Conservation (phyloP, 92 coral and sea anemone genomes). For the Parazoanthus atlanticus region DNA sequence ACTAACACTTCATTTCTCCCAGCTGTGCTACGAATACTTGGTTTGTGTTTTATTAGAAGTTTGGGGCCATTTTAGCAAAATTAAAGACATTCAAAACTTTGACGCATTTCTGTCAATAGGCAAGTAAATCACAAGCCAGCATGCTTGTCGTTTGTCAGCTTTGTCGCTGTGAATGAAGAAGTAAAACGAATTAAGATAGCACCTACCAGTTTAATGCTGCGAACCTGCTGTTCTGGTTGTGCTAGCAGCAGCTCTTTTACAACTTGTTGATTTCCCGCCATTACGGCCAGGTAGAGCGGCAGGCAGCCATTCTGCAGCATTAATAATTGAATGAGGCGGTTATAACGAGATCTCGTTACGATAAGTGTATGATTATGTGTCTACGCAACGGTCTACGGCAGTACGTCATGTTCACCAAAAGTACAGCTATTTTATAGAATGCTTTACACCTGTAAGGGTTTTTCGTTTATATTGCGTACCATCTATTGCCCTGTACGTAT, state of each 20-base stretch:
- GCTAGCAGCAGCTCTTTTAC: conserved; percentile 84
- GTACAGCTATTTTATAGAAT: not conserved
- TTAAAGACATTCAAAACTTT: too few relatives aligned
- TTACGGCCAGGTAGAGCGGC: conserved; percentile 82
- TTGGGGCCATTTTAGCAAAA: too few relatives aligned
- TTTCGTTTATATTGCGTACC: not conserved
- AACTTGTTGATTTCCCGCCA: conserved; percentile 93
- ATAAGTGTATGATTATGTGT: not conserved
- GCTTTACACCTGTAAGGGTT: not conserved
- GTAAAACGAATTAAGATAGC: not conserved
- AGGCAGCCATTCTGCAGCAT: conserved; percentile 76
- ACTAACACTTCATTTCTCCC: too few relatives aligned
- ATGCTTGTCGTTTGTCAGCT: not conserved
- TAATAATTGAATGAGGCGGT: not conserved
- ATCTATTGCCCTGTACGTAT: not conserved
- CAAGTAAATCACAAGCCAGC: not conserved
- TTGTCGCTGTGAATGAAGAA: not conserved
- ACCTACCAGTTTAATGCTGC: conserved; percentile 69
- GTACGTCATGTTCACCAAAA: not conserved
- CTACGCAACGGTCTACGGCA: too few relatives aligned
- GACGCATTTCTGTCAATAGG: not conserved
- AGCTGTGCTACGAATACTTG: too few relatives aligned
- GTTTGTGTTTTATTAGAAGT: too few relatives aligned
- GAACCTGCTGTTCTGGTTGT: conserved; percentile 91
- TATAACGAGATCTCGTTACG: not conserved